Base-by-base conservation (phyloP, 2,888 invertebrate genomes). In the Furcula furcula region DNA sequence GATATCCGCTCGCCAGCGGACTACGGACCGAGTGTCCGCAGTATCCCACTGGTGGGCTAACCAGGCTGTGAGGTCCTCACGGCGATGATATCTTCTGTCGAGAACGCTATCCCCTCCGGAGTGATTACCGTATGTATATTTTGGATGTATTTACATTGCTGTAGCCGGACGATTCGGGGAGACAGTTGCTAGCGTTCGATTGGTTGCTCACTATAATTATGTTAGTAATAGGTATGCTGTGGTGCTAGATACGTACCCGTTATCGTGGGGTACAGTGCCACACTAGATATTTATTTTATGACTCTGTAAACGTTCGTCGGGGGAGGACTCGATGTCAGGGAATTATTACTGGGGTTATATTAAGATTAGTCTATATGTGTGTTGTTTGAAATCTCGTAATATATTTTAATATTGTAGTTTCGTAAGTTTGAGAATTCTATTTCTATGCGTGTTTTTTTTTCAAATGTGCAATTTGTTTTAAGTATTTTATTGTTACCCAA, bases 341-440 rank as follows among this genome's bases (percentile, higher is more conserved):
- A 82, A 68, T 56, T 40, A 66, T 61, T 77, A 75, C 76, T 76
- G 82, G 83, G 78, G 75, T 77, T 70, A 65, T 75, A 79, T 55
- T 80, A 68, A 72, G 70, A 72, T 68, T 82, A 77, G 74, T 69
- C n/a, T 75, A 65, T 76, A 82, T 68, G 78, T 72, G 83, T 84
- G 84, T 82, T 83, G 83, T 84, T 84, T 83, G 87, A 87, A 87
- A 86, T 87, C 87, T 88, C 87, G 87, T 87, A 83, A 85, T 82
- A 86, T 84, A 83, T 86, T 77, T 72, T 66, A 68, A 67, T 69
- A 63, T 27, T 60, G 56, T 77, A 71, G 69, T 70, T n/a, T 61
- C 68, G 47, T 82, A 85, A 76, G 76, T 78, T 70, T 76, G 76
- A 73, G 18, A 28, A 12, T 23, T 20, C n/a, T 20, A 20, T 20